Base-by-base conservation (phyloP, 2,113 vertebrate genomes). In the Donacobius atricapilla region DNA sequence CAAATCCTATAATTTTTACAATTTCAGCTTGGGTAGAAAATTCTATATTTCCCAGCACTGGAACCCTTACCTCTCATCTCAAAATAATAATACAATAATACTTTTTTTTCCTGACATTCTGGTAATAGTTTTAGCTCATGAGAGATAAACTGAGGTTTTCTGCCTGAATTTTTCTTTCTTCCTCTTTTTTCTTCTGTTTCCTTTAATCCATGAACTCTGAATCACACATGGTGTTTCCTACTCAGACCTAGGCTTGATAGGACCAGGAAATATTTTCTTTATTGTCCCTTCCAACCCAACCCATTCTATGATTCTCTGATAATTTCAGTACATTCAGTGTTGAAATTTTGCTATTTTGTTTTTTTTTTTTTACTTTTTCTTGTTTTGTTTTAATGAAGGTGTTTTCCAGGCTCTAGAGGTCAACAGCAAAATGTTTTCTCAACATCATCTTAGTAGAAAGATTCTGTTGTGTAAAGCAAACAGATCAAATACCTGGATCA, bases 301-400 rank as follows among this genome's bases (percentile, higher is more conserved):
- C 12, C 15, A 23, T 42, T 54, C 31, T 13, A 10, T 24, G 21
- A 42, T 42, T 44, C 48, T 42, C 5, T 50, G 31, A 50, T 42
- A 13, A 50, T 77, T 78, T 70, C 10, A 66, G 9, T 40, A 15
- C 3, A 21, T 44, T 51, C 35, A 0, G 3, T 24, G 5, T 30
- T 27, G 27, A n/a, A 28, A 0, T 19, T 39, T 81, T n/a, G n/a
- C n/a, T n/a, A n/a, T n/a, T n/a, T n/a, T n/a, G n/a, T 79, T 16
- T 3, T 24, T 47, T 1, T 2, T 47, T 77, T 28, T n/a, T 31
- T 33, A 2, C 7, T n/a, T n/a, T n/a, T n/a, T n/a, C n/a, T n/a
- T 53, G 3, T 9, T 35, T 31, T 15, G 33, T 9, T 78, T 81
- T 17, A 57, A 51, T 16, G 7, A 15, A 27, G 11, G 1, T 58